phyloP scores from a whole-genome alignment of 2,888 invertebrate genomes.

The Dicranocentrus wangi region DNA sequence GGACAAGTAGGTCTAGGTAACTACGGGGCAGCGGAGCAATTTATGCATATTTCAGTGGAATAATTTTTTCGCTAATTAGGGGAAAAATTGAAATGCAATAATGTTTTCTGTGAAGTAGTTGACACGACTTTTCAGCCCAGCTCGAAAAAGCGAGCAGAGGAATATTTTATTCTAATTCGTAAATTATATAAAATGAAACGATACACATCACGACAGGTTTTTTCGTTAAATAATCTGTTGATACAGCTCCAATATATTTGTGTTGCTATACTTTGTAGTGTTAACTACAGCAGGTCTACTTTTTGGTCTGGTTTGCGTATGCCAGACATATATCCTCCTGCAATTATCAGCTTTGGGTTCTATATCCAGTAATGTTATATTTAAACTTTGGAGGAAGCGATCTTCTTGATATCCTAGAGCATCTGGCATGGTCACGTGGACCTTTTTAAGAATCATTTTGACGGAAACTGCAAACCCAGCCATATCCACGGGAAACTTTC shows the following conservation, averaged over 20 bases:
- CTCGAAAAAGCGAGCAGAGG: too few species aligned
- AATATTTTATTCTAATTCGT: too few species aligned
- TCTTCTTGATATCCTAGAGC: conserved; percentile 86
- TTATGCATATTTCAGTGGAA: neutral
- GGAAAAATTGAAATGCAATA: too few species aligned
- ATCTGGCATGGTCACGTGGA: conserved; percentile 82
- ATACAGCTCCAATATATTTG: conserved; percentile 69
- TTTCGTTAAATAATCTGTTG: conserved; percentile 61
- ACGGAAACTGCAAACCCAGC: conserved; percentile 87
- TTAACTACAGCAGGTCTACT: conserved; percentile 69
- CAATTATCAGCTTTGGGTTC: conserved; percentile 87
- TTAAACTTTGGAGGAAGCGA: conserved; percentile 82
- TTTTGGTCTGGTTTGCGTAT: conserved; percentile 80
- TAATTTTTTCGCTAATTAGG: conserved; percentile 61
- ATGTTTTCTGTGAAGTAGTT: too few species aligned
- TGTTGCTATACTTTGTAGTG: conserved; percentile 62
- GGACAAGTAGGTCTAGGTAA: neutral
- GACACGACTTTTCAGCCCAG: too few species aligned
- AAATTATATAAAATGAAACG: too few species aligned
- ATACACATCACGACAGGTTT: too few species aligned
- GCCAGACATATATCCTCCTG: conserved; percentile 84
- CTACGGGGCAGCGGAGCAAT: too few species aligned
- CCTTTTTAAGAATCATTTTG: conserved; percentile 77
- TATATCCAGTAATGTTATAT: conserved; percentile 81
- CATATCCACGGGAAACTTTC: conserved; percentile 86